Evolutionary conservation across 2,113 vertebrate species (phyloP).

Genomic region (Hippocampus guttulatus): DNA sequence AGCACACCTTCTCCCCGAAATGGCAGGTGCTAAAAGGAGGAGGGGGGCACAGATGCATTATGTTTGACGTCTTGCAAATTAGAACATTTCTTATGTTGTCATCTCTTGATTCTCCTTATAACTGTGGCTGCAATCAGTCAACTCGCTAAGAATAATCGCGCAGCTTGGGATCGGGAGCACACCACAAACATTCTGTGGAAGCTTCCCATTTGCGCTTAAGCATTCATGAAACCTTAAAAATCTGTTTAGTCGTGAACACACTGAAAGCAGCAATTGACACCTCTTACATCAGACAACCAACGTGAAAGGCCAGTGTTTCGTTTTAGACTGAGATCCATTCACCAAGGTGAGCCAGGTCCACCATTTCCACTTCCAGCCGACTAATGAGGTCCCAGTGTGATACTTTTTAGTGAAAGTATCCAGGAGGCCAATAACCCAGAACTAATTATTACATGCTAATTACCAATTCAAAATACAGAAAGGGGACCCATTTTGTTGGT

Average conservation of each 20-base stretch:
- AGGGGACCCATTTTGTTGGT: slow-evolving; percentile 50
- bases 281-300: slow-evolving; percentile 28
- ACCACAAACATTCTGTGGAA: slow-evolving; percentile 32
- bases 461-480: slow-evolving; percentile 51
- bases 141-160: slow-evolving; percentile 39
- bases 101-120: slow-evolving; percentile 34
- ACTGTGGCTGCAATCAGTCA: slow-evolving; percentile 44
- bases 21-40: slow-evolving; percentile 43
- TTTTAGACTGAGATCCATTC: slow-evolving; percentile 40
- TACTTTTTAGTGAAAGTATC: slow-evolving; percentile 72
- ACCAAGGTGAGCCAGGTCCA: slow-evolving; percentile 50
- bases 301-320: slow-evolving; percentile 8
- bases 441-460: slow-evolving; percentile 75
- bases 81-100: slow-evolving; percentile 37
- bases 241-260: slow-evolving; percentile 20
- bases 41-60: slow-evolving; percentile 36
- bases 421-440: slow-evolving; percentile 69
- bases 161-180: slow-evolving; percentile 21
- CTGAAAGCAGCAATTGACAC: slow-evolving; percentile 38
- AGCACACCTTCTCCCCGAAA: slow-evolving; percentile 13
- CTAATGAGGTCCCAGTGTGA: slow-evolving; percentile 71
- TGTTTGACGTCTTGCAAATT: slow-evolving; percentile 56
- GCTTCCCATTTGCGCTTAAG: slow-evolving; percentile 18
- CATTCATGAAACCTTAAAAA: slow-evolving; percentile 24
- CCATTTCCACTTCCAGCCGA: slow-evolving; percentile 50